Evolutionary conservation across 1,140 invertebrate genomes (phyloP).

Genomic region (Aphis craccivora): DNA sequence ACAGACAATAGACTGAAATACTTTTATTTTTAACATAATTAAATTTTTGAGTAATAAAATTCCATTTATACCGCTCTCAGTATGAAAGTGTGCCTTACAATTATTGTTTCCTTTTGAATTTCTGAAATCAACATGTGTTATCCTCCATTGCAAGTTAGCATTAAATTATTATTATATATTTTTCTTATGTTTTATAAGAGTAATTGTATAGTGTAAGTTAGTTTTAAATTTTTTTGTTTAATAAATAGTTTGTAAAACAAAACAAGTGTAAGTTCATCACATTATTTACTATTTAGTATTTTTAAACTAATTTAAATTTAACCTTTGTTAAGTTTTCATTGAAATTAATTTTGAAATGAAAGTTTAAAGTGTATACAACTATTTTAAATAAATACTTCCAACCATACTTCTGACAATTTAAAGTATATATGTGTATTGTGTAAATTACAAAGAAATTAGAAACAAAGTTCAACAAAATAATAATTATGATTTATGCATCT

Average conservation of each 20-base stretch:
- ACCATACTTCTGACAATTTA: too few species aligned
- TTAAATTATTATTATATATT: background rate
- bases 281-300: background rate
- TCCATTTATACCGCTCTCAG: background rate
- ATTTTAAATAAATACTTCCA: too few species aligned
- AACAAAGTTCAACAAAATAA: too few species aligned
- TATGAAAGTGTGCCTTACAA: background rate
- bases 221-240: background rate
- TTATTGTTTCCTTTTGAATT: conserved; percentile 25
- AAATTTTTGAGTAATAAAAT: background rate
- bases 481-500: too few species aligned
- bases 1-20: conserved; percentile 30
- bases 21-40: conserved; percentile 21
- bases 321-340: background rate
- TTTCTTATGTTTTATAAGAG: background rate
- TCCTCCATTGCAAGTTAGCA: background rate
- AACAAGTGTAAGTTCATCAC: background rate
- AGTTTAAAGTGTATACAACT: too few species aligned
- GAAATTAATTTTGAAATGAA: background rate
- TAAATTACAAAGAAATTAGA: too few species aligned
- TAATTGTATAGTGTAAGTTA: conserved; percentile 5
- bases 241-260: background rate
- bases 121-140: background rate
- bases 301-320: background rate
- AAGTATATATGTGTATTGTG: too few species aligned